phyloP scores from a whole-genome alignment of 2,888 invertebrate genomes.

The Lycaena phlaeas region DNA sequence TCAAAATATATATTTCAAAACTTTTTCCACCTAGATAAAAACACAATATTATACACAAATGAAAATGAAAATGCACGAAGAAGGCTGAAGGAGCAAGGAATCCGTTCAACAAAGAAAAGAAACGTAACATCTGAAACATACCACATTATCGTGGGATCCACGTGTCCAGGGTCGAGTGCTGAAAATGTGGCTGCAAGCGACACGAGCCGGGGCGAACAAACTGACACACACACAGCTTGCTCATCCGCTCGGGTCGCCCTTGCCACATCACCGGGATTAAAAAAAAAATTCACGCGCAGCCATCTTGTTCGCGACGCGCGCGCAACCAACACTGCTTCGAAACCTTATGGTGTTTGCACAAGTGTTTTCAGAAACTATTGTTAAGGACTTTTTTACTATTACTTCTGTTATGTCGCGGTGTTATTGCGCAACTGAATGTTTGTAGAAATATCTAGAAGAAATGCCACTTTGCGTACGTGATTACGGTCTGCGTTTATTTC shows the following conservation, averaged over 20 bases:
- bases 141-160: not conserved
- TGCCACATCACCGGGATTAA: constrained; percentile 16
- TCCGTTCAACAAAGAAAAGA: no score
- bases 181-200: constrained; percentile 45
- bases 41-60: no score
- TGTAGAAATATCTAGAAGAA: constrained; percentile 10
- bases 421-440: constrained; percentile 20
- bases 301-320: constrained; percentile 27
- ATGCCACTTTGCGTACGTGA: not conserved
- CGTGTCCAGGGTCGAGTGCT: constrained; percentile 17
- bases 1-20: no score
- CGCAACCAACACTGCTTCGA: constrained; percentile 36
- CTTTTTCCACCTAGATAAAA: no score
- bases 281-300: constrained; percentile 13
- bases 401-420: constrained; percentile 49
- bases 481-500: no score
- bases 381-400: constrained; percentile 67
- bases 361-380: constrained; percentile 68
- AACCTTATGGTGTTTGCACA: constrained; percentile 57
- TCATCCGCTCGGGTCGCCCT: constrained; percentile 70
- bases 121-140: constrained; percentile 13
- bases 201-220: constrained; percentile 75
- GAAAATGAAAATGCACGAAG: no score
- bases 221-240: constrained; percentile 62
- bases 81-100: no score